Percentiles rank a stretch among this genome's conserved stretches.
Conservation (phyloP, 2,888 invertebrate genomes). For the Rotaria sp. region DNA sequence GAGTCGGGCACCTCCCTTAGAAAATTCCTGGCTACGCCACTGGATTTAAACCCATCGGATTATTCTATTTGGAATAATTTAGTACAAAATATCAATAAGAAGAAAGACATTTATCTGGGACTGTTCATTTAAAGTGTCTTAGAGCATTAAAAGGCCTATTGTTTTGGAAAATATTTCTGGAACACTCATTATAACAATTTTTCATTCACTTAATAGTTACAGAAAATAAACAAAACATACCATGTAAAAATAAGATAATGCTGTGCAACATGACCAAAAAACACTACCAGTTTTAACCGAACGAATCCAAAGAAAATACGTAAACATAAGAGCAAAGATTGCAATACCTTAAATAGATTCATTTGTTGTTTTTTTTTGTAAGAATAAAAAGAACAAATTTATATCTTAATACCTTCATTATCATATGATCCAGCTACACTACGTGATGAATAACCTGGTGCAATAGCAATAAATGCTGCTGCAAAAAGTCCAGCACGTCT, state of each 20-base stretch:
- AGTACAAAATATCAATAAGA: too few species aligned
- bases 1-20: too few species aligned
- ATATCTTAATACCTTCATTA: conserved; percentile 67
- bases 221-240: conserved; percentile 58
- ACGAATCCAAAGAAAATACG: conserved; percentile 87
- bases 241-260: conserved; percentile 98
- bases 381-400: not conserved
- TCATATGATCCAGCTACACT: conserved; percentile 99
- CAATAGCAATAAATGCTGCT: conserved; percentile 95
- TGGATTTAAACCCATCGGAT: too few species aligned
- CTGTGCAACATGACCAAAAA: conserved; percentile 87
- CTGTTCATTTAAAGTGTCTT: too few species aligned
- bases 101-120: too few species aligned
- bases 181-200: too few species aligned
- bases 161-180: too few species aligned
- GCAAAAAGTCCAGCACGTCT: conserved; percentile 92
- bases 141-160: too few species aligned
- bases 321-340: conserved; percentile 95
- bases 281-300: conserved; percentile 86
- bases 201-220: not conserved
- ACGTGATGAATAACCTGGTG: conserved; percentile 95
- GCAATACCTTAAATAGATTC: conserved; percentile 68
- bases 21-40: too few species aligned
- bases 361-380: too few species aligned
- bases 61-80: too few species aligned